A percentile compares a stretch with the other conserved stretches of the same genome.
These are phyloP conservation scores for Calliopsis andreniformis DNA, from an alignment of 1,140 invertebrate genomes.

Conservation along the genomic window DNA sequence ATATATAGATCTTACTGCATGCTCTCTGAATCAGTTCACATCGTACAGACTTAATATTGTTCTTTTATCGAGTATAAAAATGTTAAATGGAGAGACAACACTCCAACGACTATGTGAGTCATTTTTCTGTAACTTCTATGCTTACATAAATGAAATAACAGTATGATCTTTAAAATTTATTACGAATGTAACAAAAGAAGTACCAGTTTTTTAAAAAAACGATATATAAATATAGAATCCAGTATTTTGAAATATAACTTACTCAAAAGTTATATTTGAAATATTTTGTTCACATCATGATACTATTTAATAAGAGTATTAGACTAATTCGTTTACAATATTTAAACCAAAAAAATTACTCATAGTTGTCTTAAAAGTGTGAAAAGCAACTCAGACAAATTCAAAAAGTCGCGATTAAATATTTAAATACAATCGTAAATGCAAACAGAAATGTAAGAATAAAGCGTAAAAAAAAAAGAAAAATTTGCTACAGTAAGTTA, in stretches of 20 bases:
- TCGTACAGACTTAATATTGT: too few relatives aligned
- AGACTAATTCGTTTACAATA: neutral
- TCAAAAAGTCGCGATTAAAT: neutral
- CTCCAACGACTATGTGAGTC: neutral
- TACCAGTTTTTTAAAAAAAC: neutral
- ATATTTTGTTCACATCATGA: neutral
- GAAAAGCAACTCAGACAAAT: constrained; percentile 25
- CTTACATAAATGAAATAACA: neutral
- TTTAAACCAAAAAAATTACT: neutral
- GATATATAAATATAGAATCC: constrained; percentile 3
- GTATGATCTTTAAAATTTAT: neutral
- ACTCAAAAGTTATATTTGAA: neutral
- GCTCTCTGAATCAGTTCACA: too few relatives aligned
- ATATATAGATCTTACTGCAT: too few relatives aligned
- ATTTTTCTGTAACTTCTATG: constrained; percentile 8
- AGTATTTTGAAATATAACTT: too few relatives aligned
- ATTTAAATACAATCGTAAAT: constrained; percentile 24
- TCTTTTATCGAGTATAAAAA: constrained; percentile 13
- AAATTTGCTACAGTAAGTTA: constrained; percentile 48
- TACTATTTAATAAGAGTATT: neutral
- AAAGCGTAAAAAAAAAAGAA: constrained; percentile 15
- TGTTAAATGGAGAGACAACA: constrained; percentile 8
- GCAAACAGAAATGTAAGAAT: constrained; percentile 17
- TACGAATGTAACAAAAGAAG: neutral
- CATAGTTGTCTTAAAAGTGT: neutral